Evolutionary conservation across 1,140 invertebrate species (phyloP), one percentile per base, ranked within the genome.

Genomic region (Melipona quadrifasciata): DNA sequence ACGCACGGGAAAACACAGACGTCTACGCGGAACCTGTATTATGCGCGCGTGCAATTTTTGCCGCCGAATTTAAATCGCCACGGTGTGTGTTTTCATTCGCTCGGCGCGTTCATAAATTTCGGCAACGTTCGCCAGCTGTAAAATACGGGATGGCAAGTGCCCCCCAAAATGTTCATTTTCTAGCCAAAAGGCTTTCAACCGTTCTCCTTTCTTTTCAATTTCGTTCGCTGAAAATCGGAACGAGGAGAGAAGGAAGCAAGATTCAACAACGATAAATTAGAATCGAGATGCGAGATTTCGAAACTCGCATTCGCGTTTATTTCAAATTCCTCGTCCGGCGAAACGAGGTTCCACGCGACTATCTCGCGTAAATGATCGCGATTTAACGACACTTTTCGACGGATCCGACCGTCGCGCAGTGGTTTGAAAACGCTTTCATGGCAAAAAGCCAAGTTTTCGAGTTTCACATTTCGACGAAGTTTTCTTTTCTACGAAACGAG

Each of bases 31-130:
- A n/a, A 70, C 55, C 34, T 31, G 2, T 31, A 31, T 31, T 31
- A 31, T 31, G 31, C 31, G 31, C 1, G 31, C 31, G 31, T 31
- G 31, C 31, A 31, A 31, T 31, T 31, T 31, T 31, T 31, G 39
- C 64, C n/a, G 39, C 64, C 24, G 31, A 68, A 79, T 79, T 79
- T 55, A 34, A 68, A 79, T 79, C 24, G 55, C 31, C 2, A 34
- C 51, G 27, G 55, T 34, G 14, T 34, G 14, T 61, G 57, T 55
- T 64, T 73, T 73, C 53, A 73, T 51, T 24, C 27, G 72, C 19
- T 55, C 10, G 21, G 70, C 71, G 71, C n/a, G 47, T 73, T 73
- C 21, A 53, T 24, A 53, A 34, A 67, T 55, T 39, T 61, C 61
- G 11, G 47, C n/a, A 55, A 68, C 61, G 61, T 53, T n/a, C n/a